Percentiles rank a stretch among this genome's conserved stretches.
These are phyloP conservation scores for Puffinus mauretanicus DNA, from an alignment of 2,113 vertebrate species.

Conservation along the genomic window DNA sequence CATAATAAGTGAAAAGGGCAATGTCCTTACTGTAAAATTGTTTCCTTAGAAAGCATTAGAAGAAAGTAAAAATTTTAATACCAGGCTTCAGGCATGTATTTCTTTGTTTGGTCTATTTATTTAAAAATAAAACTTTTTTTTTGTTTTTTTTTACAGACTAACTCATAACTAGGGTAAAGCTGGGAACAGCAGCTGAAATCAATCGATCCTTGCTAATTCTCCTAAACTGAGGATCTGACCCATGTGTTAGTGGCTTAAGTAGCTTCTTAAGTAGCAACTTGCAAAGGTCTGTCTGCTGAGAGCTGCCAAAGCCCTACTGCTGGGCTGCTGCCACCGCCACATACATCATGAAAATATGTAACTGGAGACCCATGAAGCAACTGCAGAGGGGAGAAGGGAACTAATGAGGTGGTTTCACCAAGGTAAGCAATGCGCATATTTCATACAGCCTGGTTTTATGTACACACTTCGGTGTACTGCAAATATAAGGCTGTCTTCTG, in stretches of 20 bases:
- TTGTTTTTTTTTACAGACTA: background rate
- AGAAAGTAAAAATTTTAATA: background rate
- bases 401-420: constrained; percentile 47
- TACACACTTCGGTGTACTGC: background rate
- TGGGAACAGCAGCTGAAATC: background rate
- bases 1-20: background rate
- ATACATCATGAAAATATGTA: constrained; percentile 4
- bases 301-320: background rate
- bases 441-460: background rate
- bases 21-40: background rate
- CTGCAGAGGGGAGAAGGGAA: constrained; percentile 8
- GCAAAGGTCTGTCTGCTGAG: background rate
- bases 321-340: background rate
- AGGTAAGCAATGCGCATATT: constrained; percentile 33
- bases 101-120: background rate
- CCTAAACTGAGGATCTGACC: background rate
- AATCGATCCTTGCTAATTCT: background rate
- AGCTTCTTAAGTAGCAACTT: background rate
- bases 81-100: background rate
- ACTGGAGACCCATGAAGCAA: background rate
- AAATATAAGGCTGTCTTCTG: background rate
- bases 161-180: background rate
- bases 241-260: background rate
- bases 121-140: background rate
- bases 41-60: background rate